Evolutionary conservation across 2,888 invertebrate genomes (phyloP).

Genomic region (Caenorhabditis becei): DNA sequence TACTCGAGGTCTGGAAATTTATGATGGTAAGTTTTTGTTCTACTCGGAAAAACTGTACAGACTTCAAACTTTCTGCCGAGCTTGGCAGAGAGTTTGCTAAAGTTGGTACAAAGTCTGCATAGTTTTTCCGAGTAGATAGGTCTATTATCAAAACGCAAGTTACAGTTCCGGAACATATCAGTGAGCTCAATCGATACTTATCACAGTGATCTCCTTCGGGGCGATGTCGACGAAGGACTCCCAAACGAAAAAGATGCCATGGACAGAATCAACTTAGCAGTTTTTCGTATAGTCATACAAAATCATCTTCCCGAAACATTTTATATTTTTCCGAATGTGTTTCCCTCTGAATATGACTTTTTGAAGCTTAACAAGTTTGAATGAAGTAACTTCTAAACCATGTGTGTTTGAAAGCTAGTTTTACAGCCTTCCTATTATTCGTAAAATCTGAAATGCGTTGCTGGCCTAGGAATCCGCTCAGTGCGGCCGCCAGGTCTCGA

Average conservation of each 20-base stretch:
- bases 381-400: too few species aligned
- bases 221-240: constrained; percentile 36
- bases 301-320: constrained; percentile 35
- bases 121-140: too few species aligned
- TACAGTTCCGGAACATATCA: constrained; percentile 25
- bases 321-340: constrained; percentile 43
- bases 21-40: constrained; percentile 31
- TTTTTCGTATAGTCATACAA: constrained; percentile 43
- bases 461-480: too few species aligned
- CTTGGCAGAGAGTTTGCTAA: too few species aligned
- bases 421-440: too few species aligned
- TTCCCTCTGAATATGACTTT: constrained; percentile 44
- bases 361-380: constrained; percentile 20
- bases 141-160: too few species aligned
- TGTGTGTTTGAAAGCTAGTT: too few species aligned
- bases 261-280: constrained; percentile 12
- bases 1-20: constrained; percentile 59
- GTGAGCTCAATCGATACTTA: constrained; percentile 28
- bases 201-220: constrained; percentile 30
- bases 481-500: too few species aligned
- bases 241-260: constrained; percentile 45
- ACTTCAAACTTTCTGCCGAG: too few species aligned
- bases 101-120: too few species aligned
- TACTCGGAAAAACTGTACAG: too few species aligned
- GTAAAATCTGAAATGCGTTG: too few species aligned